Evolutionary conservation across 2,113 vertebrate genomes (phyloP), one percentile per base, ranked within the genome.

Genomic region (Sclerurus mexicanus): DNA sequence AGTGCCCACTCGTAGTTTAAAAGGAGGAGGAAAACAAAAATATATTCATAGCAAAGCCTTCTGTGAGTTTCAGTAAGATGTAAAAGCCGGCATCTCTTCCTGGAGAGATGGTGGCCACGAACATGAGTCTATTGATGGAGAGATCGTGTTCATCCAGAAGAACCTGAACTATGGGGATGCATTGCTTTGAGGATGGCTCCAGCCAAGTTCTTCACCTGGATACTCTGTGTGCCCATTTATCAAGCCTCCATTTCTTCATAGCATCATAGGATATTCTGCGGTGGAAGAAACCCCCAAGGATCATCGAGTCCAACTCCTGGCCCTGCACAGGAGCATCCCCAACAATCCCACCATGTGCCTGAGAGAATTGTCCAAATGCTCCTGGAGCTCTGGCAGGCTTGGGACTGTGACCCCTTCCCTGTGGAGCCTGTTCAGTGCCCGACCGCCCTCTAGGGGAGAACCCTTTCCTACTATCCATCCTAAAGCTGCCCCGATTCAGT

Each of bases 301-400:
- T 35, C 21, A 58, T 23, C n/a, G 15, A 35, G 22, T 59, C n/a
- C n/a, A 23, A 15, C 56, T 59, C n/a, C n/a, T 59, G 20, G n/a
- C 6, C 44, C 27, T 33, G 37, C 24, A 39, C 18, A 81, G 27
- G 37, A 23, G n/a, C 33, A 24, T n/a, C 12, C 15, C 33, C 60
- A 74, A 4, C 37, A 37, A 39, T 10, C 18, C 50, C 35, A 72
- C 8, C 22, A 52, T 58, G 50, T 3, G 27, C 33, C 33, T 52
- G 37, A 28, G 2, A 42, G 37, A 2, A 3, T 0, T 66, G 27
- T 24, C 27, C 52, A 66, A 74, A 20, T 4, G 0, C 19, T 37
- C 7, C 14, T 10, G 4, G 37, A 52, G 52, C 37, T 89, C 27
- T 66, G 77, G 37, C 22, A 81, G 4, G 27, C 37, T 50, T 1